phyloP scores from a whole-genome alignment of 2,888 invertebrate genomes.

The Oeneis ivallda region DNA sequence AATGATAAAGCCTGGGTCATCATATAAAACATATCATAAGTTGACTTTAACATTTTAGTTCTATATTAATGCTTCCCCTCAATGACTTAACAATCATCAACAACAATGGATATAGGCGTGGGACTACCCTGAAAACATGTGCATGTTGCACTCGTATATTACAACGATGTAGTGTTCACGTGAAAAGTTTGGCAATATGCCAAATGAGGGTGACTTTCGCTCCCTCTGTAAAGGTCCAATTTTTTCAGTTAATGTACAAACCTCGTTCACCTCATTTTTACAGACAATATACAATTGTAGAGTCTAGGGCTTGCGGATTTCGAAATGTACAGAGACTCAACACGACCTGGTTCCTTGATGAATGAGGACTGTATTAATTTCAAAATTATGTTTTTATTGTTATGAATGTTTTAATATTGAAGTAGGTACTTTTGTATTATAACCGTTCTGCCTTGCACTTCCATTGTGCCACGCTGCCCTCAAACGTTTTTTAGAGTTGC shows the following conservation, averaged over 20 bases:
- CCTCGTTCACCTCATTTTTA: conserved; percentile 5
- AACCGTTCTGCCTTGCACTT: too few species aligned
- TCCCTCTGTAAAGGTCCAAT: conserved; percentile 1
- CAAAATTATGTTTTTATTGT: neutral
- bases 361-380: neutral
- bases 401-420: neutral
- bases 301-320: conserved; percentile 6
- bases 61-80: neutral
- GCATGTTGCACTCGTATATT: neutral
- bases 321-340: neutral
- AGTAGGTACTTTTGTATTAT: too few species aligned
- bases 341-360: neutral
- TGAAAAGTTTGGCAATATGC: conserved; percentile 19
- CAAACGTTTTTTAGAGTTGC: too few species aligned
- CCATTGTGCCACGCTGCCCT: too few species aligned
- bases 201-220: conserved; percentile 19
- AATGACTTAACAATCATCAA: neutral
- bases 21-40: neutral
- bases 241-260: conserved; percentile 12
- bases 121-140: conserved; percentile 1
- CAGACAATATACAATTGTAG: conserved; percentile 5
- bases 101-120: neutral
- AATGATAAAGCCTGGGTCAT: too few species aligned
- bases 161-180: conserved; percentile 10
- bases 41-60: neutral